Base-by-base conservation (phyloP, 2,888 invertebrate genomes). In the Zaprionus bogoriensis region DNA sequence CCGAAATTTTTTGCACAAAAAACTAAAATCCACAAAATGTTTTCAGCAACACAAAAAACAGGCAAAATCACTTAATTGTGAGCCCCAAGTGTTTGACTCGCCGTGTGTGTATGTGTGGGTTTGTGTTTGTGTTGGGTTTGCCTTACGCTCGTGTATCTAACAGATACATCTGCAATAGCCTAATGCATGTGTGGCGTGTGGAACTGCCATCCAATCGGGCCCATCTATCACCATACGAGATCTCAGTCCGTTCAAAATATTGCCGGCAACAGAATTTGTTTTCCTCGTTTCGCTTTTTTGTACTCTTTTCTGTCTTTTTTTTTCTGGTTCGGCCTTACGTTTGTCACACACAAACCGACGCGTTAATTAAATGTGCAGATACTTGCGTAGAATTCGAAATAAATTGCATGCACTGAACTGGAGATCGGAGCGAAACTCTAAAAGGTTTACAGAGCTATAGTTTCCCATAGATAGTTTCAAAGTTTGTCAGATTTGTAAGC, bases 61-160 rank as follows among this genome's bases (percentile, higher is more conserved):
- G 75, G 75, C 68, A 75, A 79, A 83, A 79, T 85, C 82, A 82
- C 77, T 79, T 75, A 79, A 75, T 79, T 85, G 80, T 73, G 77
- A 44, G 75, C 55, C 51, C 52, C 75, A 68, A 74, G 63, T 67
- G 67, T 73, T 67, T 53, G 64, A 52, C 55, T 57, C 46, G 27
- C 7, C 42, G 30, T 32, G 6, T 51, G 10, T 38, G 10, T 46
- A 4, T n/a, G 19, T 47, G 39, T 44, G 45, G 47, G 45, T 70
- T 38, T 53, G 17, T 30, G 46, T 54, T 36, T 64, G 30, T 54
- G 38, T 46, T n/a, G n/a, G n/a, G 6, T 60, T 5, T 65, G 12
- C 55, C 32, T 61, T n/a, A n/a, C 20, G 48, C 28, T 12, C 68
- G 46, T 74, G 32, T 77, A 69, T 74, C 59, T 69, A 63, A 60